Percentiles rank a stretch among this genome's conserved stretches.
phyloP scores from a whole-genome alignment of 2,113 vertebrate species.

The Microcebus ravelobensis region DNA sequence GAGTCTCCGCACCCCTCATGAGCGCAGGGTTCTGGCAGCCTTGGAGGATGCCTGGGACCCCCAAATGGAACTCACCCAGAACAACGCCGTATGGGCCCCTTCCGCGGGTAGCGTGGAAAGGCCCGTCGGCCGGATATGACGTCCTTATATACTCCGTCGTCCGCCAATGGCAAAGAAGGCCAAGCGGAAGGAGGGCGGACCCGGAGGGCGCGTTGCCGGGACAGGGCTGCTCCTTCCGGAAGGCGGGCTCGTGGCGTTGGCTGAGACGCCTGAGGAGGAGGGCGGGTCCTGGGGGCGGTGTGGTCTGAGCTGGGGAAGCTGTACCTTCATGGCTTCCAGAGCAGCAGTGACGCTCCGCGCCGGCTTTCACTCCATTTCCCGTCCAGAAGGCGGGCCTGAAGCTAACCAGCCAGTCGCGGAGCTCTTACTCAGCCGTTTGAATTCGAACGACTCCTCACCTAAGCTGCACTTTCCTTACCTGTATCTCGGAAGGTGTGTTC shows the following conservation, averaged over 20 bases:
- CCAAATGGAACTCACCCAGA: constrained; percentile 82
- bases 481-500: not conserved
- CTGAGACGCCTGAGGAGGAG: rapidly evolving
- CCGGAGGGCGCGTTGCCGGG: rapidly evolving
- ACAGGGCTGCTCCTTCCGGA: not conserved
- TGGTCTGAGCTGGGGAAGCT: rapidly evolving
- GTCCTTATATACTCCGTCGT: constrained; percentile 64
- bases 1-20: rapidly evolving
- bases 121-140: rapidly evolving
- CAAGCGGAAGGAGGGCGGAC: not conserved
- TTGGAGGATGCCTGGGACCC: rapidly evolving
- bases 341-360: rapidly evolving
- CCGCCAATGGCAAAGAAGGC: constrained; percentile 64
- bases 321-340: rapidly evolving
- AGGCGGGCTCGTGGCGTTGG: not conserved
- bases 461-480: too few relatives aligned
- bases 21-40: rapidly evolving
- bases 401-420: rapidly evolving
- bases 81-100: constrained; percentile 92
- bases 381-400: rapidly evolving
- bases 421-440: rapidly evolving
- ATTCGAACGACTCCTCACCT: too few relatives aligned
- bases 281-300: rapidly evolving
- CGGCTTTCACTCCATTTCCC: rapidly evolving
- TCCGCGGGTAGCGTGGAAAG: constrained; percentile 82